A percentile compares a stretch with the other conserved stretches of the same genome.
Evolutionary conservation across 2,113 vertebrate species (phyloP).

Genomic region (Hassar affinis): DNA sequence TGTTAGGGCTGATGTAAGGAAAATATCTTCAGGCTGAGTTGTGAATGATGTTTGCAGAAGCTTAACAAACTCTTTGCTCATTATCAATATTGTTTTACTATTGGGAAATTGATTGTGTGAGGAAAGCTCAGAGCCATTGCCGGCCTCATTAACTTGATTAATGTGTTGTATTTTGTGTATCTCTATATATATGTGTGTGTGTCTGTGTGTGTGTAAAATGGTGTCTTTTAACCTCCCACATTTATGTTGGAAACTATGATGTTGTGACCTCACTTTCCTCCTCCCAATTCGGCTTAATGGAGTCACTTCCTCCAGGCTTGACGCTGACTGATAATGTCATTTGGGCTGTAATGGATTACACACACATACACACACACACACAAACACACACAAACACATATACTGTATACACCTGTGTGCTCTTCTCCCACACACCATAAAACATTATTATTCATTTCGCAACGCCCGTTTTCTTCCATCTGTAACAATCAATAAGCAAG

Average conservation of each 20-base stretch:
- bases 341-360: constrained; percentile 66
- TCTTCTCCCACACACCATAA: constrained; percentile 60
- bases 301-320: constrained; percentile 55
- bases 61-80: neutral
- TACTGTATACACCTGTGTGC: constrained; percentile 33
- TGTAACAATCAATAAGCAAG: constrained; percentile 63
- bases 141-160: constrained; percentile 44
- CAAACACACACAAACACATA: neutral
- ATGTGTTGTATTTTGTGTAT: constrained; percentile 22
- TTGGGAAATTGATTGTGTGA: constrained; percentile 8
- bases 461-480: constrained; percentile 58
- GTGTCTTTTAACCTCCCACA: constrained; percentile 20
- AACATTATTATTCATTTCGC: constrained; percentile 66
- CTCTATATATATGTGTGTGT: constrained; percentile 12
- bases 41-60: neutral
- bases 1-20: neutral
- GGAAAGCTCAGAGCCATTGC: constrained; percentile 8
- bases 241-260: constrained; percentile 30
- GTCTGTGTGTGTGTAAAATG: neutral
- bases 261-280: constrained; percentile 29
- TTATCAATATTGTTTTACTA: constrained; percentile 29
- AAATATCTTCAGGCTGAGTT: neutral
- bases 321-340: constrained; percentile 69
- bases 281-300: constrained; percentile 64
- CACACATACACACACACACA: constrained; percentile 39